Evolutionary conservation across 2,113 vertebrate species (phyloP), one percentile per base, ranked within the genome.

Genomic region (Kryptolebias marmoratus): DNA sequence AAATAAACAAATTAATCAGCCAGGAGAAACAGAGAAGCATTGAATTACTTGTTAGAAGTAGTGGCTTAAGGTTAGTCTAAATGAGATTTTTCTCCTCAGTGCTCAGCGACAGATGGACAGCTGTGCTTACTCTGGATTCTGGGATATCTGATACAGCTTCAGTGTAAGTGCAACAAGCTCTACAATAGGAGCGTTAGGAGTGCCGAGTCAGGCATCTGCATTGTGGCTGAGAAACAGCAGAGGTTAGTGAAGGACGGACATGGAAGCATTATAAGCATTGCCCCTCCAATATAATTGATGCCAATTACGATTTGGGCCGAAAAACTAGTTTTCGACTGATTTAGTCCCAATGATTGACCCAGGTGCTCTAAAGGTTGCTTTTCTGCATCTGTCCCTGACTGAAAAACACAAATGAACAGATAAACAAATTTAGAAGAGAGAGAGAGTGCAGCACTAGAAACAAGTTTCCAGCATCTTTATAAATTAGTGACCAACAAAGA

Each of bases 131-230:
- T 68, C 58, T 42, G 6, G 27, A 71, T 32, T 66, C 27, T 47
- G 16, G 75, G 45, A 62, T 54, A 53, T 11, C 1, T 1, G 10
- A 18, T 76, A 58, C 52, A 60, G 42, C 11, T n/a, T 31, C 36
- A 71, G 31, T 11, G 16, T 31, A 0, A n/a, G 4, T 27, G 3
- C 60, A 62, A 39, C 31, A 5, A 74, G 30, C 53, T 48, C 32
- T 61, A 50, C 55, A 57, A 36, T 30, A 64, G 60, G 30, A 73
- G 60, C 39, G 54, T 39, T 16, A 63, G 30, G 48, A 71, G 45
- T 85, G 84, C 83, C 56, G 87, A 88, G 85, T 90, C 85, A 58
- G 71, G 63, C 60, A 75, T 27, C 67, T 71, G 71, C 77, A 75
- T 0, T 72, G 79, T 5, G 48, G 69, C 42, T 8, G 1, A 72